Conservation (phyloP, 2,797 vertebrate species). For the Sphenodon punctatus region DNA sequence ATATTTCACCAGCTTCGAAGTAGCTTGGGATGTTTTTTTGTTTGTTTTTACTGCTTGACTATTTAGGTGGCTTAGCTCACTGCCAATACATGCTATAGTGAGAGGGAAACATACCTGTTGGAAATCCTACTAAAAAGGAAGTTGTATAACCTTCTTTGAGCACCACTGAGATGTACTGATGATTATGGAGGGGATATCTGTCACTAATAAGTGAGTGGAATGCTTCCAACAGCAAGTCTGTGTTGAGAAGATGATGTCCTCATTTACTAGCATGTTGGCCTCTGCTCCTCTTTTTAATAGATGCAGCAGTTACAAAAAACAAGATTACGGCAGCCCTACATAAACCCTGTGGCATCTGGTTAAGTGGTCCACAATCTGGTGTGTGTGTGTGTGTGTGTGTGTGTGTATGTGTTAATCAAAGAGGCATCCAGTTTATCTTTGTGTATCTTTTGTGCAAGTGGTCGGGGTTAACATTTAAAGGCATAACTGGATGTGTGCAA, state of each 20-base stretch:
- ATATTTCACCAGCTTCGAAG: too few relatives aligned
- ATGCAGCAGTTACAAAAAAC: constrained; percentile 54
- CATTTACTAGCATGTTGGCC: constrained; percentile 33
- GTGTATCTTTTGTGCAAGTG: constrained; percentile 20
- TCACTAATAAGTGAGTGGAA: constrained; percentile 33
- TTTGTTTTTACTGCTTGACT: background rate
- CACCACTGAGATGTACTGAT: constrained; percentile 15
- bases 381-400: too few relatives aligned
- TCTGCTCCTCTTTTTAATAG: constrained; percentile 25
- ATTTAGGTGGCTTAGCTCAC: background rate
- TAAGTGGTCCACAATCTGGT: constrained; percentile 45
- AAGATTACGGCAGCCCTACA: constrained; percentile 31
- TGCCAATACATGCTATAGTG: background rate
- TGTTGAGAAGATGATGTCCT: constrained; percentile 38
- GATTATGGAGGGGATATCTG: constrained; percentile 28
- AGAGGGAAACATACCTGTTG: background rate
- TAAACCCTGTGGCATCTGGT: constrained; percentile 52
- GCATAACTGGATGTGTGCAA: background rate
- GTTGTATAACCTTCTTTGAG: too few relatives aligned
- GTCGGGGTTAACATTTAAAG: constrained; percentile 7
- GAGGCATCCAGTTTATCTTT: constrained; percentile 7
- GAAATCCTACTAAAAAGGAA: too few relatives aligned
- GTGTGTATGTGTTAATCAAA: too few relatives aligned
- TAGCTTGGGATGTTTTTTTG: too few relatives aligned
- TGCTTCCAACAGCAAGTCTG: constrained; percentile 16